Conservation (phyloP, 2,888 invertebrate species). For the Drosophila robusta region DNA sequence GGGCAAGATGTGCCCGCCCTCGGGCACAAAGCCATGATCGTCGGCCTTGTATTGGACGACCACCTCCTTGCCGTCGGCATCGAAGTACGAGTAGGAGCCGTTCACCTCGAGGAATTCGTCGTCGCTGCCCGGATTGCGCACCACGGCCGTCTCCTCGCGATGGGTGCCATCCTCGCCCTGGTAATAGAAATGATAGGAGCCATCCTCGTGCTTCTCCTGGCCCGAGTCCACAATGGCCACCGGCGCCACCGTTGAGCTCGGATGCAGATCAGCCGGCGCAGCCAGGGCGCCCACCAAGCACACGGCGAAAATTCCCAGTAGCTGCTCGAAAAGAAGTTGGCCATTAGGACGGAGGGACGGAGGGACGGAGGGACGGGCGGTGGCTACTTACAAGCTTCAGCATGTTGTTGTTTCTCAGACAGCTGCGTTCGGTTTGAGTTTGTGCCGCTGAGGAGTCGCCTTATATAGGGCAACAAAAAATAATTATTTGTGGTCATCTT, state of each 20-base stretch:
- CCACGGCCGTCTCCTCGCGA: constrained; percentile 81
- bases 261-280: constrained; percentile 59
- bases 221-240: constrained; percentile 81
- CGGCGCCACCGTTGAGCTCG: constrained; percentile 30
- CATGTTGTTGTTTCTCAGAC: constrained; percentile 59
- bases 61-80: constrained; percentile 80
- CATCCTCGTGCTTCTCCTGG: constrained; percentile 77
- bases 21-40: constrained; percentile 83
- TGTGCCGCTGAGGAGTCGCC: constrained; percentile 18
- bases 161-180: constrained; percentile 81
- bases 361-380: not conserved
- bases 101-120: constrained; percentile 76
- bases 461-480: constrained; percentile 65
- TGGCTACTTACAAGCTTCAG: constrained; percentile 70
- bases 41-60: constrained; percentile 83
- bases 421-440: constrained; percentile 50
- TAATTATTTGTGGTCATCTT: constrained; percentile 40
- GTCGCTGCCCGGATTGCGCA: constrained; percentile 76
- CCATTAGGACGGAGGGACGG: not conserved
- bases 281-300: constrained; percentile 48
- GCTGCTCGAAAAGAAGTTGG: constrained; percentile 21
- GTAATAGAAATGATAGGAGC: constrained; percentile 82
- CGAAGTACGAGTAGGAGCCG: constrained; percentile 83
- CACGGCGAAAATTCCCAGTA: constrained; percentile 50
- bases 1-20: constrained; percentile 79